These are phyloP conservation scores for Scomber scombrus DNA, from an alignment of 2,113 vertebrate genomes.

Conservation along the genomic window DNA sequence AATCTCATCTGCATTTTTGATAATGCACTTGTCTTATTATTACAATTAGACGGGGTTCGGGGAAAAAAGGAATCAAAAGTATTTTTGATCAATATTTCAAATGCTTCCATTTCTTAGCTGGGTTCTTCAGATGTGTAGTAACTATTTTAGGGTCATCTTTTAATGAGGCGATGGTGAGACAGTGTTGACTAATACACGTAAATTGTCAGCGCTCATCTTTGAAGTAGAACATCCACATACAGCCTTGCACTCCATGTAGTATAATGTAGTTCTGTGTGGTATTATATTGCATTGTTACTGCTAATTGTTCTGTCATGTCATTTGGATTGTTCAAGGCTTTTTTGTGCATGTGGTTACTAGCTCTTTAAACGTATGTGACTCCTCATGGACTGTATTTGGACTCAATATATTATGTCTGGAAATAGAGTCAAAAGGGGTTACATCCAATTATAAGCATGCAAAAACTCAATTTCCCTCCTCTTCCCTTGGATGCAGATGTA, in stretches of 20 bases:
- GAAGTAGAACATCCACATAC: conserved; percentile 47
- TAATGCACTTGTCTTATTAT: conserved; percentile 50
- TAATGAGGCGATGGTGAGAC: conserved; percentile 58
- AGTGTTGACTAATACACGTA: conserved; percentile 56
- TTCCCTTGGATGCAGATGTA: conserved; percentile 18
- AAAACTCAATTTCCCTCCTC: not conserved
- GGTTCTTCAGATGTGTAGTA: conserved; percentile 17
- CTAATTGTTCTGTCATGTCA: conserved; percentile 20
- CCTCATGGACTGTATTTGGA: conserved; percentile 1
- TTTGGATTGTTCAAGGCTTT: conserved; percentile 29
- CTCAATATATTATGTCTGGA: conserved; percentile 3
- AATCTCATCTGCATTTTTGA: conserved; percentile 48
- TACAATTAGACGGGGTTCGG: conserved; percentile 10
- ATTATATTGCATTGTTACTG: conserved; percentile 12
- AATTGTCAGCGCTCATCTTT: conserved; percentile 44
- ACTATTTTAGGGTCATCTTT: conserved; percentile 68
- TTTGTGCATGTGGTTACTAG: not conserved
- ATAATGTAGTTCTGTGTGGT: conserved; percentile 2
- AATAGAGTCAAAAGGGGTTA: not conserved
- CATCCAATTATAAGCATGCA: conserved; percentile 8
- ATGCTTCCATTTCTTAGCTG: conserved; percentile 13
- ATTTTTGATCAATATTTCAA: conserved; percentile 73
- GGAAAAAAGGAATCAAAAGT: conserved; percentile 16
- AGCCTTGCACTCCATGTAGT: conserved; percentile 30
- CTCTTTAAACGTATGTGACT: not conserved